Base-by-base conservation (phyloP, 2,113 vertebrate species). In the Nibea albiflora region DNA sequence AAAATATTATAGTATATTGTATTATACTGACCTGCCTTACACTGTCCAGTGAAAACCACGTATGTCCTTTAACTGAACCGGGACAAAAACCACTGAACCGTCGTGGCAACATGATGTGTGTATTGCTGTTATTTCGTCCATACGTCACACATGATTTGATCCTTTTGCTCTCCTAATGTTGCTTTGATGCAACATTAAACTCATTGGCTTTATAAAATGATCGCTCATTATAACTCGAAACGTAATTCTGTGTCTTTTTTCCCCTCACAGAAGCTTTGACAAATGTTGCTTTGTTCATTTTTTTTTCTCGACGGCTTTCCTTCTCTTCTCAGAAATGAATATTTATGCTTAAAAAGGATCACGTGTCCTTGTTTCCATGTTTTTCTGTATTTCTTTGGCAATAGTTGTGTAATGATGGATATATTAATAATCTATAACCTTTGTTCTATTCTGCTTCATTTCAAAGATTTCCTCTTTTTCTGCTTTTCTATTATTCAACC, bases 391-490 rank as follows among this genome's bases (percentile, higher is more conserved):
- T 26, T 46, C 26, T 14, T 58, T 17, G 5, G 31, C 19, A 46
- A 22, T 35, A 15, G 12, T 8, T 44, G 17, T 17, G 16, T 42
- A 46, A 35, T 39, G 14, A 53, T 68, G 3, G n/a, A 53, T 68
- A 19, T 9, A 17, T 50, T 44, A 11, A 52, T 28, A 35, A 8
- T 53, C 4, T 53, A 31, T 17, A 28, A 26, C 17, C 47, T 61
- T 64, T 58, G 12, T n/a, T 42, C 57, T 24, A 53, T 65, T 71
- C 28, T 62, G 7, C 16, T 42, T 20, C 16, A 20, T 49, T 64
- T 76, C 19, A n/a, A 15, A 57, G 39, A 64, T 73, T 73, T 78
- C 54, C 39, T 47, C 7, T 54, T 56, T 66, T 77, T 65, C 10
- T 20, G 31, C 46, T 65, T 53, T 44, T 54, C 50, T 31, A 44